Conservation (phyloP, 2,888 invertebrate genomes). For the Halictus ligatus region DNA sequence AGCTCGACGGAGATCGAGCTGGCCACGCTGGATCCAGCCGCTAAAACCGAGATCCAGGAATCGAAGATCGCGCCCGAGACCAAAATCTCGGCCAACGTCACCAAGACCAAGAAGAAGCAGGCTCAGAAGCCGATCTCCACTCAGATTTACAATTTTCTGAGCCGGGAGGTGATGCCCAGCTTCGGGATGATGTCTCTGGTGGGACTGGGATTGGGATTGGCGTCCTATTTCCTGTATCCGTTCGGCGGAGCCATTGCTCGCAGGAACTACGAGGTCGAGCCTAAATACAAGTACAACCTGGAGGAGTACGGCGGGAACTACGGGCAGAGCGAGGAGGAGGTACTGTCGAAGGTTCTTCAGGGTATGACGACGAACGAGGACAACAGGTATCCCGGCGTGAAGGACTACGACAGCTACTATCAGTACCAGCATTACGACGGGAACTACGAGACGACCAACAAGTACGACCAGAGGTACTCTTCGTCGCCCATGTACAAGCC, state of each 20-base stretch:
- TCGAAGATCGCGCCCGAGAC: constrained; percentile 83
- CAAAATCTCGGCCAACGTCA: constrained; percentile 79
- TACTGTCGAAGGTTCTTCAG: constrained; percentile 90
- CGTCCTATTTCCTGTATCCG: constrained; percentile 91
- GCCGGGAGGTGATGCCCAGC: constrained; percentile 92
- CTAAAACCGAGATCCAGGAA: constrained; percentile 79
- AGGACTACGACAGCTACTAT: constrained; percentile 73
- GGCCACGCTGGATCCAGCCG: constrained; percentile 40
- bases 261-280: constrained; percentile 87
- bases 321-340: constrained; percentile 91
- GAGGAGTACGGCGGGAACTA: constrained; percentile 89
- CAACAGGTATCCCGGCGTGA: constrained; percentile 60
- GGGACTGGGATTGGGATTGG: constrained; percentile 90
- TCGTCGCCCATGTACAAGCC: constrained; percentile 71
- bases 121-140: constrained; percentile 88
- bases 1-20: constrained; percentile 59
- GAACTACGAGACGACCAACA: constrained; percentile 80
- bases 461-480: constrained; percentile 69
- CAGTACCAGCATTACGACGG: constrained; percentile 76
- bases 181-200: constrained; percentile 90
- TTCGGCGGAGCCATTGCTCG: constrained; percentile 88
- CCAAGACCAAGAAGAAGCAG: constrained; percentile 86
- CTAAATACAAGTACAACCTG: constrained; percentile 88
- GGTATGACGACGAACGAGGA: constrained; percentile 86
- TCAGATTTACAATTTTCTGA: constrained; percentile 91